Evolutionary conservation across 2,888 invertebrate species (phyloP).

Genomic region (Tenthredo distinguenda): DNA sequence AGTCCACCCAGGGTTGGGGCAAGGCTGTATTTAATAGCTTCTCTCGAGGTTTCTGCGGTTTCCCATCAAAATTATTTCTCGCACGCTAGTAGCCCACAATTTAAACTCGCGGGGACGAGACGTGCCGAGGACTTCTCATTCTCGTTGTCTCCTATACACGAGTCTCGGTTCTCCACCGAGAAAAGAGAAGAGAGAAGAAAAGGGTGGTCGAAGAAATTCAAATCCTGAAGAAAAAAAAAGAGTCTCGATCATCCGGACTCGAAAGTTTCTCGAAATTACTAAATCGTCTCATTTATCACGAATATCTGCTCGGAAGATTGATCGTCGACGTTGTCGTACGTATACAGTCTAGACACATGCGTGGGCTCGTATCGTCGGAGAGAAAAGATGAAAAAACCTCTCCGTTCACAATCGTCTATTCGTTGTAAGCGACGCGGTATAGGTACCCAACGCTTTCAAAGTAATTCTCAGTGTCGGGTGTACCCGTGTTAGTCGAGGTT

Average conservation of each 20-base stretch:
- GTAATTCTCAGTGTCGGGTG: slow-evolving; percentile 3
- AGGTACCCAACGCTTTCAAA: background rate
- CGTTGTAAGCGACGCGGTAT: background rate
- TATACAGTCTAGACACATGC: background rate
- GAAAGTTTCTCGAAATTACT: too few relatives aligned
- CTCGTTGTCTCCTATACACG: background rate
- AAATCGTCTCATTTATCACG: background rate
- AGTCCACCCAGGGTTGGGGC: slow-evolving; percentile 13
- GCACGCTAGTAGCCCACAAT: slow-evolving; percentile 10
- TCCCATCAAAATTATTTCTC: slow-evolving; percentile 65
- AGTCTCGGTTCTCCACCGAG: too few relatives aligned
- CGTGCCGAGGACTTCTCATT: background rate
- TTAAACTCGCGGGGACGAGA: background rate
- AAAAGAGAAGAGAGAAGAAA: too few relatives aligned
- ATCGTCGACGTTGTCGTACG: background rate
- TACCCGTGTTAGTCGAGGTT: slow-evolving; percentile 4
- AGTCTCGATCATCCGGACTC: too few relatives aligned
- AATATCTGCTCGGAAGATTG: background rate
- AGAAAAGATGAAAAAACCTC: background rate
- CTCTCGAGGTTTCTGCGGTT: slow-evolving; percentile 68
- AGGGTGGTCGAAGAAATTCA: too few relatives aligned
- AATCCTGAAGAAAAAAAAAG: too few relatives aligned
- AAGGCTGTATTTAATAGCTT: slow-evolving; percentile 39
- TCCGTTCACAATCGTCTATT: background rate
- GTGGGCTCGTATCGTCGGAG: background rate